Evolutionary conservation across 2,888 invertebrate genomes (phyloP), one percentile per base, ranked within the genome.

Genomic region (Eurytoma californica): DNA sequence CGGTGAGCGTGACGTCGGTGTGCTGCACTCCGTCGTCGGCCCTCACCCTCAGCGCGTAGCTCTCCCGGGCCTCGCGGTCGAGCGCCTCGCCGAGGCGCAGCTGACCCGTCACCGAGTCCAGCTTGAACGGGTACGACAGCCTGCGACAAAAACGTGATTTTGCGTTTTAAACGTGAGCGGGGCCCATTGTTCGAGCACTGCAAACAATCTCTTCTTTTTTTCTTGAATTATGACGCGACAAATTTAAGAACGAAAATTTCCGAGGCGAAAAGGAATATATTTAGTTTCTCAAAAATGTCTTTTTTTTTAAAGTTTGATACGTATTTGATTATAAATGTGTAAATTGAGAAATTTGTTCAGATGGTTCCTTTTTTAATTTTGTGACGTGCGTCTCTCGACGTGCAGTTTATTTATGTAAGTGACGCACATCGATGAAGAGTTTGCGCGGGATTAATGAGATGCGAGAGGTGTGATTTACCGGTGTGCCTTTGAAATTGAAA

Each of bases 21-120:
- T 94, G 94, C 90, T 97, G 97, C 82, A 96, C 93, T 72, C 97
- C 97, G 92, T 98, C 98, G 88, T 94, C 95, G 80, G 97, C 98
- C 86, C 96, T 93, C 75, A 98, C 93, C 78, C 93, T 92, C 82
- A 98, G 91, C 87, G 94, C 93, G 91, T 97, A 97, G 85, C 93
- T 92, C 84, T 95, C 94, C 85, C 94, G 93, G 47, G 94, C 93
- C 91, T 97, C 97, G 82, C 97, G 92, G 90, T 97, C 97, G 85
- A 97, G 91, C 0, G 96, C 93, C 86, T 96, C 96, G 80, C 93
- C 93, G 72, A 97, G 92, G 55, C 93, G 93, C 72, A 97, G 91
- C 28, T 93, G 93, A 57, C 97, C 97, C 51, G 93, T 94, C 74
- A 91, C 91, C 3, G 94, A 90, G 86, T 97, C 95, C 84, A 97